phyloP scores from a whole-genome alignment of 2,797 vertebrate genomes.

The Enoplosus armatus region DNA sequence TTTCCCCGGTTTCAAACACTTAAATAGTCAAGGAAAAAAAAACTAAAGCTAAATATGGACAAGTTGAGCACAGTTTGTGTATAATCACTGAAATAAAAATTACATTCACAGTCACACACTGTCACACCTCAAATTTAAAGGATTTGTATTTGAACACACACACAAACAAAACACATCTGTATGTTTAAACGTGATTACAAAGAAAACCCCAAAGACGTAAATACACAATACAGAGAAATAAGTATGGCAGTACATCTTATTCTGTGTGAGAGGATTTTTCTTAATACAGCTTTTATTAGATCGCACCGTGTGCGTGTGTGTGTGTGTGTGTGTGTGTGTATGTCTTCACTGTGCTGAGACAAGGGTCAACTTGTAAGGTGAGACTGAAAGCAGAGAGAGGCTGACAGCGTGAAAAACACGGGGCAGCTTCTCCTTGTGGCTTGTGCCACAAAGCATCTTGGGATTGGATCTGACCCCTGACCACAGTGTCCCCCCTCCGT shows the following conservation, averaged over 20 bases:
- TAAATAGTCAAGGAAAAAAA: too few species aligned
- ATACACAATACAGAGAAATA: background rate
- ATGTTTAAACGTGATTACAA: background rate
- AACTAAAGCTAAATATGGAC: too few species aligned
- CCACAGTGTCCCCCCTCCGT: background rate
- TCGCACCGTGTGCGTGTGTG: slow-evolving; percentile 7
- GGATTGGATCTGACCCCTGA: slow-evolving; percentile 48
- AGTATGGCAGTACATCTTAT: background rate
- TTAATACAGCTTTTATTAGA: background rate
- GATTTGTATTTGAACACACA: too few species aligned
- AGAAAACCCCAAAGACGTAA: background rate
- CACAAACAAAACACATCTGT: background rate
- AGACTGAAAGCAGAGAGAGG: slow-evolving; percentile 43
- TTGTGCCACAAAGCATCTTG: slow-evolving; percentile 47
- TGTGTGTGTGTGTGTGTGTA: background rate
- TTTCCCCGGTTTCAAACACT: too few species aligned
- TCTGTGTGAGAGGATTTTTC: slow-evolving; percentile 1
- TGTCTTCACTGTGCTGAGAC: slow-evolving; percentile 22
- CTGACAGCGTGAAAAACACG: slow-evolving; percentile 35
- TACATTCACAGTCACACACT: too few species aligned
- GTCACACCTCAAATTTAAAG: too few species aligned
- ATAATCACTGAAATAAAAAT: too few species aligned
- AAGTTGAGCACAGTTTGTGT: too few species aligned
- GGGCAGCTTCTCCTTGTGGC: slow-evolving; percentile 13
- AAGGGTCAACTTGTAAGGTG: slow-evolving; percentile 53